phyloP scores from a whole-genome alignment of 2,113 vertebrate genomes.

The Tyto alba region DNA sequence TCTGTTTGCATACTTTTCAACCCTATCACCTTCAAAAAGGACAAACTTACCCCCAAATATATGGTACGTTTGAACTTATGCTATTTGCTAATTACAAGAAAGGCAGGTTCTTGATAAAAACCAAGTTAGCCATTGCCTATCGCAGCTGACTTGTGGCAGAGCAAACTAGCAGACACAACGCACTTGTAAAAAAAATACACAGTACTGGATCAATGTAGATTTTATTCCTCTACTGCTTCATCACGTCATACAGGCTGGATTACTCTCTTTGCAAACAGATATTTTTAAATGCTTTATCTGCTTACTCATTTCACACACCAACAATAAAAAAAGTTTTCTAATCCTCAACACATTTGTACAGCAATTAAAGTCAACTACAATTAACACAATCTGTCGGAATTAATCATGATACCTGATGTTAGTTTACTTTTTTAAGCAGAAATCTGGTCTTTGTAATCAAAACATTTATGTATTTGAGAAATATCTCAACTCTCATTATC shows the following conservation, averaged over 20 bases:
- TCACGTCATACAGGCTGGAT: not conserved
- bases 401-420: conserved; percentile 48
- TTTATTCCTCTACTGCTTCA: not conserved
- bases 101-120: not conserved
- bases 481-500: conserved; percentile 28
- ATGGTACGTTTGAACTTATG: not conserved
- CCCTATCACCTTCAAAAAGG: not conserved
- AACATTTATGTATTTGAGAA: conserved; percentile 34
- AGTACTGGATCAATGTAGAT: fast-evolving
- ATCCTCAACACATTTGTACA: conserved; percentile 13
- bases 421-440: conserved; percentile 38
- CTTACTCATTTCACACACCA: not conserved
- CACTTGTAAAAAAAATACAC: not conserved
- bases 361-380: conserved; percentile 46
- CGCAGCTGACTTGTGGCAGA: not conserved
- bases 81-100: not conserved
- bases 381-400: conserved; percentile 48
- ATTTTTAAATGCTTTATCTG: not conserved
- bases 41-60: not conserved
- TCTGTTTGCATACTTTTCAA: not conserved
- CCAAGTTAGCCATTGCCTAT: not conserved
- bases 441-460: conserved; percentile 23
- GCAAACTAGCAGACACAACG: not conserved
- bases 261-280: not conserved
- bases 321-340: conserved; percentile 5